Percentiles rank a stretch among this genome's conserved stretches.
Evolutionary conservation across 2,113 vertebrate genomes (phyloP).

Genomic region (Ictalurus furcatus): DNA sequence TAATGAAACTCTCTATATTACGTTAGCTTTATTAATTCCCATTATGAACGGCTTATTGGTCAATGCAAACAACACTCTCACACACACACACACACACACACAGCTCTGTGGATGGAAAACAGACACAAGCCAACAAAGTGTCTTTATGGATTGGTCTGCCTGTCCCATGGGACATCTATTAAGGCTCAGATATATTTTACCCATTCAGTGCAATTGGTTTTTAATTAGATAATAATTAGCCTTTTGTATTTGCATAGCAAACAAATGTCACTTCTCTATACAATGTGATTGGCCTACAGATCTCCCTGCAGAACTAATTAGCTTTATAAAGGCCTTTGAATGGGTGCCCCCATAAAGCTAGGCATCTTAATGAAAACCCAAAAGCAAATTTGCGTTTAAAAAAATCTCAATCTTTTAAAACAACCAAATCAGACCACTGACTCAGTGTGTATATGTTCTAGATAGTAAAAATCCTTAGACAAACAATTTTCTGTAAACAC

Average conservation of each 20-base stretch:
- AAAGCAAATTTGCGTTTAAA: neutral
- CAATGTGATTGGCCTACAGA: neutral
- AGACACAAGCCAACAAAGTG: neutral
- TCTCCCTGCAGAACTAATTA: conserved; percentile 32
- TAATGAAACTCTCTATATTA: conserved; percentile 4
- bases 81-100: conserved; percentile 36
- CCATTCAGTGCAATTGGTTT: neutral
- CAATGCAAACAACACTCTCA: conserved; percentile 44
- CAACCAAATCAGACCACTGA: neutral
- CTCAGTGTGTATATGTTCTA: neutral
- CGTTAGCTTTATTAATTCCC: conserved; percentile 11
- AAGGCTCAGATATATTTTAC: neutral
- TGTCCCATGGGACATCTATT: conserved; percentile 13
- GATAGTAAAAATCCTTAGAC: neutral
- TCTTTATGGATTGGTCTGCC: neutral
- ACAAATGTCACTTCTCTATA: conserved; percentile 14
- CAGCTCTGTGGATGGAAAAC: neutral
- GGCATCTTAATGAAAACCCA: neutral
- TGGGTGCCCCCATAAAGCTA: neutral
- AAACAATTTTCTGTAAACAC: neutral
- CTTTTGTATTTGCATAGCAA: conserved; percentile 22
- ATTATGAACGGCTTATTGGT: neutral
- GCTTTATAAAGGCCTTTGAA: conserved; percentile 8
- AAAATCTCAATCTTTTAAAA: neutral
- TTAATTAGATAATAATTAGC: conserved; percentile 38